phyloP scores from a whole-genome alignment of 2,888 invertebrate genomes.

The Cerceris rybyensis region DNA sequence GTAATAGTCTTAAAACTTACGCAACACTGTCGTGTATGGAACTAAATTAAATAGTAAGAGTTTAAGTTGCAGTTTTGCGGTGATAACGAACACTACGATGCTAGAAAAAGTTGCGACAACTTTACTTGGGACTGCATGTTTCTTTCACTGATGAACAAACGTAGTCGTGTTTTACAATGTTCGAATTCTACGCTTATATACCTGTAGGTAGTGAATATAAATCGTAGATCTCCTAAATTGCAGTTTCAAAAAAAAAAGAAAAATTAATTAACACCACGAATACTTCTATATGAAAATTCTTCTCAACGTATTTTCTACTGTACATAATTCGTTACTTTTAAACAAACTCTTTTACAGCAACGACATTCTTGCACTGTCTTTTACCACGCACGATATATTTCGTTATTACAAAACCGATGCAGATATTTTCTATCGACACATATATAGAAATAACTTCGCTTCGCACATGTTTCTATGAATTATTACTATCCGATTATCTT shows the following conservation, averaged over 20 bases:
- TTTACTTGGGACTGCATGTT: constrained; percentile 59
- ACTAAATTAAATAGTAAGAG: constrained; percentile 20
- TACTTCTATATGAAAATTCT: not conserved
- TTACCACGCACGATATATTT: constrained; percentile 50
- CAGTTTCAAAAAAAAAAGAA: not conserved
- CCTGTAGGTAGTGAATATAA: constrained; percentile 40
- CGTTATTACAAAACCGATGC: constrained; percentile 34
- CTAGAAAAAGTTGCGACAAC: constrained; percentile 32
- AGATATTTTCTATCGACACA: no score
- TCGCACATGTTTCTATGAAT: no score
- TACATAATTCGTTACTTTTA: constrained; percentile 25
- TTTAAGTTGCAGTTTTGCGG: constrained; percentile 4
- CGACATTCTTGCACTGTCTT: constrained; percentile 44
- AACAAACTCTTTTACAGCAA: constrained; percentile 26
- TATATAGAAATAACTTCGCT: no score
- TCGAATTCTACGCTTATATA: constrained; percentile 41
- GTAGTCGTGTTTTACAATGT: constrained; percentile 37
- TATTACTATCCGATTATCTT: no score
- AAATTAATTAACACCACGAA: no score
- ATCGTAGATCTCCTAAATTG: constrained; percentile 20
- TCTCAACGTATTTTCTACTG: constrained; percentile 25
- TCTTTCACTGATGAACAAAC: constrained; percentile 32
- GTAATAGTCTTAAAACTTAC: constrained; percentile 56
- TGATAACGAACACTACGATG: constrained; percentile 25
- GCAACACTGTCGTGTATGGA: constrained; percentile 28